A percentile compares a stretch with the other conserved stretches of the same genome.
These are phyloP conservation scores for Philhelius pedissequus DNA, from an alignment of 2,888 invertebrate genomes.

Conservation along the genomic window DNA sequence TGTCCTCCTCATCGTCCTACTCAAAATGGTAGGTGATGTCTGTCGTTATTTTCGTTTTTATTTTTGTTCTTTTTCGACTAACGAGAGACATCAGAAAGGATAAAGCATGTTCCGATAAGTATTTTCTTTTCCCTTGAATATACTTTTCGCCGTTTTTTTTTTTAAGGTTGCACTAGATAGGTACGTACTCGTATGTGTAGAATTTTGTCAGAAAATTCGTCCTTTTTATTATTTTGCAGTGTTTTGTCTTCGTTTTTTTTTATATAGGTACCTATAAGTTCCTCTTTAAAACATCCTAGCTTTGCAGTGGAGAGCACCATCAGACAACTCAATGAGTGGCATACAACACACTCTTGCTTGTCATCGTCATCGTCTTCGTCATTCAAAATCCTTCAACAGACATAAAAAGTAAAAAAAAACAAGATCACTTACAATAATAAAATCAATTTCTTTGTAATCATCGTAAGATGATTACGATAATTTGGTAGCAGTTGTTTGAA, in stretches of 20 bases:
- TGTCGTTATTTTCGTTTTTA: neutral
- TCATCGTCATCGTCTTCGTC: slow-evolving; percentile 27
- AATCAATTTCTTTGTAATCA: slow-evolving; percentile 66
- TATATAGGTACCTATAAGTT: no score
- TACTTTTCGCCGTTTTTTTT: neutral
- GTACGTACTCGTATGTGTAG: no score
- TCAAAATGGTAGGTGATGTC: no score
- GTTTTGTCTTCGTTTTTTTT: slow-evolving; percentile 17
- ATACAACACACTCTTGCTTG: slow-evolving; percentile 14
- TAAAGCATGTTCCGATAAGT: slow-evolving; percentile 35
- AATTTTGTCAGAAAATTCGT: slow-evolving; percentile 32
- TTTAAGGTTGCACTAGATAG: neutral
- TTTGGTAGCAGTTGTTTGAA: slow-evolving; percentile 61
- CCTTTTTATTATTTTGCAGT: slow-evolving; percentile 32
- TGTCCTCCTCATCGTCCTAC: neutral
- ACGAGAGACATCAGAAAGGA: slow-evolving; percentile 55
- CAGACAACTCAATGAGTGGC: slow-evolving; percentile 41
- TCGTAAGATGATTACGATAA: slow-evolving; percentile 67
- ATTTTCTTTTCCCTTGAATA: slow-evolving; percentile 23
- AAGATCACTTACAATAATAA: slow-evolving; percentile 58
- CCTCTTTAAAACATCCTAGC: slow-evolving; percentile 26
- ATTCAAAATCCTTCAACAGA: slow-evolving; percentile 33
- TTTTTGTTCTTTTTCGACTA: slow-evolving; percentile 20
- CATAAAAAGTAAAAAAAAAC: slow-evolving; percentile 16
- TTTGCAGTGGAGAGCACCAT: slow-evolving; percentile 28